Evolutionary conservation across 2,888 invertebrate species (phyloP), one percentile per base, ranked within the genome.

Genomic region (Scotopteryx bipunctaria): DNA sequence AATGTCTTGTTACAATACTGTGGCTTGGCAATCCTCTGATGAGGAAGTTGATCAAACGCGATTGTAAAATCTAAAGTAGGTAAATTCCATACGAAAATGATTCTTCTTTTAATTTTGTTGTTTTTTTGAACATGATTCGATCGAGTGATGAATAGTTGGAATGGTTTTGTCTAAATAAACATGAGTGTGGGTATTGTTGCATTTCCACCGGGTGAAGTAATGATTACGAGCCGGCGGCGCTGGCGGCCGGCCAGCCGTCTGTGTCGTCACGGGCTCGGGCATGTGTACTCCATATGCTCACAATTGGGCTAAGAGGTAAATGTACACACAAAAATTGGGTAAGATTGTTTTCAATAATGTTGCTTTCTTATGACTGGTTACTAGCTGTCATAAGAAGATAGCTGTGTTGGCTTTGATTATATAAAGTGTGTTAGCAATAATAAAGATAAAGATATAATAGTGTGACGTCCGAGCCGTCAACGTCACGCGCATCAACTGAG

Each of bases 261-360:
- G 51, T 59, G 59, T 54, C 59, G 59, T 54, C 62, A 57, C 46
- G 17, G 48, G 46, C 42, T 23, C 25, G 38, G 17, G 15, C 4
- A 25, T 35, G 40, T 17, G 33, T 35, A 33, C 55, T 50, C 47
- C 43, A 51, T 43, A 52, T 43, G 45, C 48, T 40, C 14, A 31
- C 50, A 56, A 57, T 46, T 55, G 48, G 57, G 47, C 51, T 55
- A 59, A 53, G 48, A 55, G 49, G 57, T 51, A 51, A 55, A 46
- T 47, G 46, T 32, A 42, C 50, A 37, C 8, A 21, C 31, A 23
- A 16, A 21, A 29, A 44, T 21, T 27, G 33, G 38, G 38, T 33
- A 31, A 25, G 23, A 21, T 15, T 31, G 15, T 11, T 6, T 6
- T 16, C 16, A 8, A 29, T 6, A 4, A 31, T 13, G 14, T 6